A percentile compares a stretch with the other conserved stretches of the same genome.
Evolutionary conservation across 1,140 invertebrate species (phyloP).

Genomic region (Melanaphis sacchari): DNA sequence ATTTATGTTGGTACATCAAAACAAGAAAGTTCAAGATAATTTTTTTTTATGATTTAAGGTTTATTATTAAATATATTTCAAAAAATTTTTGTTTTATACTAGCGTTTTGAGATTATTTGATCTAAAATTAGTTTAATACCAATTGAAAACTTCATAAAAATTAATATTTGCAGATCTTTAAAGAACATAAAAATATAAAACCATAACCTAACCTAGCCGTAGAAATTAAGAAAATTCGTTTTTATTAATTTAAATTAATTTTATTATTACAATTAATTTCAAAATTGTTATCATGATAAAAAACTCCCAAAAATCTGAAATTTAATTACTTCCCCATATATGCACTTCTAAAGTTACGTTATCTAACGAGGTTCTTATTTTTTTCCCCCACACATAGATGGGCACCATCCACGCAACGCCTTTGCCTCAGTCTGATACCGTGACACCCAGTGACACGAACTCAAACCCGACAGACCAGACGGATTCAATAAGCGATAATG

Average conservation of each 20-base stretch:
- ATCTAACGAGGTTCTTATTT: not conserved
- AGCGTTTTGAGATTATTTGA: not conserved
- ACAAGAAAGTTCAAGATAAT: not conserved
- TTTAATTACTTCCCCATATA: not conserved
- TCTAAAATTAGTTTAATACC: not conserved
- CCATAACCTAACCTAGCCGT: no score
- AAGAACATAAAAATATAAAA: no score
- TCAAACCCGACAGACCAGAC: not conserved
- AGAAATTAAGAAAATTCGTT: not conserved
- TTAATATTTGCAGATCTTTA: no score
- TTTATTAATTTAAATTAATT: not conserved
- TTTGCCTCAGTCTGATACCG: not conserved
- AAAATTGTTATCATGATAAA: not conserved
- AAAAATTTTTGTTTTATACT: not conserved
- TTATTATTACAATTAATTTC: not conserved
- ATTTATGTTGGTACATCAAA: not conserved
- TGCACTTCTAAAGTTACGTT: not conserved
- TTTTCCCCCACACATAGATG: not conserved
- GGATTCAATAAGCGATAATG: not conserved
- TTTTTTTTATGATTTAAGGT: not conserved
- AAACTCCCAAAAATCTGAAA: not conserved
- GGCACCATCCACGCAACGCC: not conserved
- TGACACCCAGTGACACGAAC: not conserved
- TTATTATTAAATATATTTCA: not conserved
- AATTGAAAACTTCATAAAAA: no score